These are phyloP conservation scores for Leuctra nigra DNA, from an alignment of 2,888 invertebrate species.

Conservation along the genomic window DNA sequence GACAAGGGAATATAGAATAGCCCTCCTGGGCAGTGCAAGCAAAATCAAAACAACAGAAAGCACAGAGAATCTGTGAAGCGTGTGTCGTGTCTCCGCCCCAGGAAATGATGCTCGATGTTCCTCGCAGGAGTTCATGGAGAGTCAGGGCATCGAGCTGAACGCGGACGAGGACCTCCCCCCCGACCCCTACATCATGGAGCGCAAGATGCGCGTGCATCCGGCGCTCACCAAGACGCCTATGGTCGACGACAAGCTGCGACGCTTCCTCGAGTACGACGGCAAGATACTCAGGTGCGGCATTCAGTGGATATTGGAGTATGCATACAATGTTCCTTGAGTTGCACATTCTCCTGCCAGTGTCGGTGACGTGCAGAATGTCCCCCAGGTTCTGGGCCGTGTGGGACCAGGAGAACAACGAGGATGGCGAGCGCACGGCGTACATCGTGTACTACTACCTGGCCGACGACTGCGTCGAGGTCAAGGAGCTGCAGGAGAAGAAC, in stretches of 20 bases:
- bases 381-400: slow-evolving; percentile 42
- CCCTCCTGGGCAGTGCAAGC: too few species aligned
- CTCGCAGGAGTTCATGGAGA: slow-evolving; percentile 66
- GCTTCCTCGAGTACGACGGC: slow-evolving; percentile 70
- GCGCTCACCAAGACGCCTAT: slow-evolving; percentile 41
- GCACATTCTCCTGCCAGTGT: too few species aligned
- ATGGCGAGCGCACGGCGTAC: slow-evolving; percentile 46
- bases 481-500: slow-evolving; percentile 63
- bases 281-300: slow-evolving; percentile 65
- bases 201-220: slow-evolving; percentile 22
- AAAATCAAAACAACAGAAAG: too few species aligned
- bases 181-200: slow-evolving; percentile 54
- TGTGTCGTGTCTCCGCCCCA: too few species aligned
- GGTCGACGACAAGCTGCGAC: slow-evolving; percentile 55
- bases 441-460: slow-evolving; percentile 70
- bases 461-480: slow-evolving; percentile 73
- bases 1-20: too few species aligned
- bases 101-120: too few species aligned
- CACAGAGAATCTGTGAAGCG: too few species aligned
- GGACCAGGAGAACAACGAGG: slow-evolving; percentile 43
- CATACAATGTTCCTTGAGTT: too few species aligned
- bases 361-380: too few species aligned
- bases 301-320: background rate
- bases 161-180: slow-evolving; percentile 60
- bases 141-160: slow-evolving; percentile 72